Conservation (phyloP, 2,888 invertebrate species). For the Dendrolimus houi region DNA sequence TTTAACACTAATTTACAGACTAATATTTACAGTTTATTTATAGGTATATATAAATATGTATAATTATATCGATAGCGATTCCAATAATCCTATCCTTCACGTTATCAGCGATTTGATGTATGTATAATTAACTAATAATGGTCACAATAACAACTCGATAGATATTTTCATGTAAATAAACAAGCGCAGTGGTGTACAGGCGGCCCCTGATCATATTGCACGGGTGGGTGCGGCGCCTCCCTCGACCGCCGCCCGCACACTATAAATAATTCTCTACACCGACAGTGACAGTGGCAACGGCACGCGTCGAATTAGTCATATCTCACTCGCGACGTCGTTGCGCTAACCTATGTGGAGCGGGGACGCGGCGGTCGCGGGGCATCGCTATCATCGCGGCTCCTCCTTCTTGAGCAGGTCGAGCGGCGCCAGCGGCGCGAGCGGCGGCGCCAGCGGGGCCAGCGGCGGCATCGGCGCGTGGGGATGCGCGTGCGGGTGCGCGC, state of each 20-base stretch:
- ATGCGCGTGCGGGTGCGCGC: conserved; percentile 26
- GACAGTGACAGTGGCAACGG: conserved; percentile 40
- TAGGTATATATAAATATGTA: conserved; percentile 76
- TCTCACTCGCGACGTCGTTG: conserved; percentile 40
- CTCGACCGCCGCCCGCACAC: conserved; percentile 38
- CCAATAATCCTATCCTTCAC: conserved; percentile 66
- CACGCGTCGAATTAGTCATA: conserved; percentile 27
- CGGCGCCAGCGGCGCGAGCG: conserved; percentile 57
- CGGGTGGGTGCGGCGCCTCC: conserved; percentile 51
- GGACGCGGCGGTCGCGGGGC: conserved; percentile 20
- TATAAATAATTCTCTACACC: conserved; percentile 71
- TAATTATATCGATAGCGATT: conserved; percentile 72
- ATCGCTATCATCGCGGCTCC: conserved; percentile 71
- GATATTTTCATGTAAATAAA: conserved; percentile 74
- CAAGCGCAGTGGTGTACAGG: conserved; percentile 68
- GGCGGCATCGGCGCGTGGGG: conserved; percentile 60
- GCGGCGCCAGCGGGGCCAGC: conserved; percentile 34
- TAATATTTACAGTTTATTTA: conserved; percentile 76
- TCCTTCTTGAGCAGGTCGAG: conserved; percentile 78
- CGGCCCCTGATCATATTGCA: conserved; percentile 61
- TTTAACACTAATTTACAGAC: conserved; percentile 71
- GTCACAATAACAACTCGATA: conserved; percentile 75
- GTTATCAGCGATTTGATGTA: conserved; percentile 55
- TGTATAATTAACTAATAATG: conserved; percentile 76
- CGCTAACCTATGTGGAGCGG: conserved; percentile 36